Evolutionary conservation across 1,140 invertebrate species (phyloP).

Genomic region (Drosophila eugracilis): DNA sequence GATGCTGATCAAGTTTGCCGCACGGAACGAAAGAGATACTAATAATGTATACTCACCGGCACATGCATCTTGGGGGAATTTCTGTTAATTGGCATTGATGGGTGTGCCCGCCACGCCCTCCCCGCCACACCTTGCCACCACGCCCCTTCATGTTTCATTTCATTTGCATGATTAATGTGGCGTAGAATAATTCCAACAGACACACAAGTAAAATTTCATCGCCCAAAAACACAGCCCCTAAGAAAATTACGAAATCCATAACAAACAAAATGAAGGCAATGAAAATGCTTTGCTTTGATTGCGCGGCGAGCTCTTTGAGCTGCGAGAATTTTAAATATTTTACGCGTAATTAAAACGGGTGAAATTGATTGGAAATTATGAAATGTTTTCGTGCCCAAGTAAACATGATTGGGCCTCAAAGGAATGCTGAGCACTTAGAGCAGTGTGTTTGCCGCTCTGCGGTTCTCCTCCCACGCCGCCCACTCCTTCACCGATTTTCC

Average conservation of each 20-base stretch:
- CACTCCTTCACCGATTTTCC: background rate
- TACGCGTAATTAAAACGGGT: conserved; percentile 34
- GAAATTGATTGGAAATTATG: conserved; percentile 49
- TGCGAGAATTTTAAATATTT: conserved; percentile 37
- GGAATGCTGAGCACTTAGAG: conserved; percentile 12
- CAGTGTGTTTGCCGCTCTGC: background rate
- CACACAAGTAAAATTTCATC: conserved; percentile 4
- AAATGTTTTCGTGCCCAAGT: conserved; percentile 36
- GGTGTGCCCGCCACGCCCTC: background rate
- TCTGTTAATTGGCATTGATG: conserved; percentile 56
- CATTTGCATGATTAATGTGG: conserved; percentile 38
- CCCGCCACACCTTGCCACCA: background rate
- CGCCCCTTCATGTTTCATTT: conserved; percentile 19
- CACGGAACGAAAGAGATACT: conserved; percentile 29
- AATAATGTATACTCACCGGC: conserved; percentile 25
- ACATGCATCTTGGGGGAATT: conserved; percentile 46
- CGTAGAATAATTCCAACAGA: conserved; percentile 1
- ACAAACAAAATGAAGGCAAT: conserved; percentile 14
- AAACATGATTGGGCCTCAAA: conserved; percentile 12
- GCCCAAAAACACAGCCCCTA: conserved; percentile 5
- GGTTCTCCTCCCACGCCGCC: background rate
- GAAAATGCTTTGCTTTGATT: conserved; percentile 35
- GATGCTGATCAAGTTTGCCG: conserved; percentile 44
- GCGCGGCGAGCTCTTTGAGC: conserved; percentile 29
- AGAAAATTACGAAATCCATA: conserved; percentile 34